phyloP scores from a whole-genome alignment of 2,113 vertebrate species.

The Panurus biarmicus region DNA sequence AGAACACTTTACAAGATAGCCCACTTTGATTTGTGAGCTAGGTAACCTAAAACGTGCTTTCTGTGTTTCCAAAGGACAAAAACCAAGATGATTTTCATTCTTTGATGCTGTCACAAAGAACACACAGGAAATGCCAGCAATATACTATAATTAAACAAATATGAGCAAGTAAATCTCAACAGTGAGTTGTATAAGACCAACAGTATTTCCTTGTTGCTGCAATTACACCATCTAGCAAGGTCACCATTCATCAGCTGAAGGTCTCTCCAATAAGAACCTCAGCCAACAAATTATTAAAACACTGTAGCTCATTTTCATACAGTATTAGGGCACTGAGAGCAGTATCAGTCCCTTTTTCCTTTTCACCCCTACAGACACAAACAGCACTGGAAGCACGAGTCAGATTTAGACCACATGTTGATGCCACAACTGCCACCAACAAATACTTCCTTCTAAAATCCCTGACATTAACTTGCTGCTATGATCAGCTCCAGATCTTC shows the following conservation, averaged over 20 bases:
- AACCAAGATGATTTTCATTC: neutral
- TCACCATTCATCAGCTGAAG: slow-evolving; percentile 11
- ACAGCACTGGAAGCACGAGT: neutral
- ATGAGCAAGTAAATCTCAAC: slow-evolving; percentile 10
- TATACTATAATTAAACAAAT: neutral
- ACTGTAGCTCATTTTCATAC: neutral
- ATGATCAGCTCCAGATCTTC: neutral
- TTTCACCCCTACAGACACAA: neutral
- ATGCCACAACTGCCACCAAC: slow-evolving; percentile 18
- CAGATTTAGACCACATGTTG: neutral
- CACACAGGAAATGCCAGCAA: neutral
- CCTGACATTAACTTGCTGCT: neutral
- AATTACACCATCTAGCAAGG: slow-evolving; percentile 38
- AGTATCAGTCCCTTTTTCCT: neutral
- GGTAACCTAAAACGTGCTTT: neutral
- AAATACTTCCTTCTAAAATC: neutral
- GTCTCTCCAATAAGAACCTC: neutral
- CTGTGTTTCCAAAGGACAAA: neutral
- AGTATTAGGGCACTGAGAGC: neutral
- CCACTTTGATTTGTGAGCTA: neutral
- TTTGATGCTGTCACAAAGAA: neutral
- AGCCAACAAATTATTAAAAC: neutral
- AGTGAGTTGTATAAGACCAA: neutral
- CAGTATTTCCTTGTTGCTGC: slow-evolving; percentile 35
- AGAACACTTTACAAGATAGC: neutral